These are phyloP conservation scores for Thalassaphorura encarpata DNA, from an alignment of 1,140 invertebrate species.

Conservation along the genomic window DNA sequence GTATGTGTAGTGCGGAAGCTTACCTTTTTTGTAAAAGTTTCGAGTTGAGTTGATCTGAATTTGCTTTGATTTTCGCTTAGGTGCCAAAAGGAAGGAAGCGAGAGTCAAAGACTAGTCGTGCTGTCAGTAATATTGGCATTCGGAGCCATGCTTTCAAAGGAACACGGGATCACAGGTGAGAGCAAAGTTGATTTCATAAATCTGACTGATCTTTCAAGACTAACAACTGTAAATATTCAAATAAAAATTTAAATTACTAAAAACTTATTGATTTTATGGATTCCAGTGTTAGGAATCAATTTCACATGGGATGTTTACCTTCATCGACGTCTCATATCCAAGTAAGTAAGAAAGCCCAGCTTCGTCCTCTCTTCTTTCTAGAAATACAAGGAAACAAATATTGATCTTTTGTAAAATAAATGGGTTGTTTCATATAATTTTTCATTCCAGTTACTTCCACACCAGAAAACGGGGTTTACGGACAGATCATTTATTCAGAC, in stretches of 20 bases:
- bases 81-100: constrained; percentile 18
- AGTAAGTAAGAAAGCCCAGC: no score
- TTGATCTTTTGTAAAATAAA: no score
- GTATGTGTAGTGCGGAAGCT: no score
- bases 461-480: constrained; percentile 17
- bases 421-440: neutral
- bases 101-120: constrained; percentile 14
- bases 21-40: no score
- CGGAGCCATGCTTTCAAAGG: constrained; percentile 48
- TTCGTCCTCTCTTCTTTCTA: no score
- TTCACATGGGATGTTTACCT: constrained; percentile 34
- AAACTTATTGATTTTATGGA: no score
- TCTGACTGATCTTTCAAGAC: no score
- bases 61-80: constrained; percentile 19
- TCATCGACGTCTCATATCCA: constrained; percentile 13
- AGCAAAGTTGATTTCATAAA: no score
- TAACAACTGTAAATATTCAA: no score
- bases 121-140: constrained; percentile 24
- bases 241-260: no score
- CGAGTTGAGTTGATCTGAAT: no score
- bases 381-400: no score
- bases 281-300: constrained; percentile 42
- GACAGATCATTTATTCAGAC: constrained; percentile 18
- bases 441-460: constrained; percentile 20
- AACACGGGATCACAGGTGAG: constrained; percentile 51